These are phyloP conservation scores for Clivina fossor DNA, from an alignment of 2,888 invertebrate species.

Conservation along the genomic window DNA sequence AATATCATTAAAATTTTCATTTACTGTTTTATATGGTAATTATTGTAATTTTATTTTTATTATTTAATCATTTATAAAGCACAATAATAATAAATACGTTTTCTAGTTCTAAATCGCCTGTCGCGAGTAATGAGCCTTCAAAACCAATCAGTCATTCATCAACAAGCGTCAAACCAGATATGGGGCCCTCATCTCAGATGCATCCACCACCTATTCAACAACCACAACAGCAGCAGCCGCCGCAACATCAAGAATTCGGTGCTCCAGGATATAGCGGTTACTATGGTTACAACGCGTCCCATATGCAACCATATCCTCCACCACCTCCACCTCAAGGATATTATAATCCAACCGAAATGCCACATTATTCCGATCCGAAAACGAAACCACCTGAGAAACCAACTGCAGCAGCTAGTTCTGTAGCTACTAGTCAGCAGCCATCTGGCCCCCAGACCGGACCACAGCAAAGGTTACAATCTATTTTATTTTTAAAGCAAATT, in stretches of 20 bases:
- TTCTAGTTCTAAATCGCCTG: constrained; percentile 14
- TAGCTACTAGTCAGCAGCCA: too few relatives aligned
- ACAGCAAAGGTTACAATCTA: too few relatives aligned
- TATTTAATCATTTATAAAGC: neutral
- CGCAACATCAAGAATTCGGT: constrained; percentile 35
- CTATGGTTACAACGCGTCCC: constrained; percentile 43
- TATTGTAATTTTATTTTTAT: neutral
- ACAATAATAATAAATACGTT: neutral
- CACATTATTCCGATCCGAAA: too few relatives aligned
- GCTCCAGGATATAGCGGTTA: constrained; percentile 36
- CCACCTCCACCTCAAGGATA: constrained; percentile 44
- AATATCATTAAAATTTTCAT: too few relatives aligned
- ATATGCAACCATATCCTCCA: constrained; percentile 47
- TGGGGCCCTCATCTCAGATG: neutral
- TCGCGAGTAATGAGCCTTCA: too few relatives aligned
- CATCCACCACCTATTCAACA: neutral
- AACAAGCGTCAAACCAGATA: too few relatives aligned
- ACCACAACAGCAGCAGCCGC: constrained; percentile 46
- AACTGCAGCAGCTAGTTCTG: too few relatives aligned
- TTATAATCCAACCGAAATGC: too few relatives aligned
- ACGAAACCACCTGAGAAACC: too few relatives aligned
- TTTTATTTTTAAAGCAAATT: too few relatives aligned
- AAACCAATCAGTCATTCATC: too few relatives aligned
- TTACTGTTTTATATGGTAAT: neutral
- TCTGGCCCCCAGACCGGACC: too few relatives aligned